Base-by-base conservation (phyloP, 2,113 vertebrate genomes). In the Mastomys natalensis region DNA sequence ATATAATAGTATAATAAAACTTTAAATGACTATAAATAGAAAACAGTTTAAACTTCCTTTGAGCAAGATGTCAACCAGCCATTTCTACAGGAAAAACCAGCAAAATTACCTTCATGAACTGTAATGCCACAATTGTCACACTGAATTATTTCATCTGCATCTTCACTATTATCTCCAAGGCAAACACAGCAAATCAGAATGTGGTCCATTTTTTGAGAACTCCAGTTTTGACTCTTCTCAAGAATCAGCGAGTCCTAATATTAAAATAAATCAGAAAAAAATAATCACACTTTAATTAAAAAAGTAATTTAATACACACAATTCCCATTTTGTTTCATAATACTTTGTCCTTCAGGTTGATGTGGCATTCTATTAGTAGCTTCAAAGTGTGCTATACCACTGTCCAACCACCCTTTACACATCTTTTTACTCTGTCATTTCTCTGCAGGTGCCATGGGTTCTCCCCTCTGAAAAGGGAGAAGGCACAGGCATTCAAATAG, bases 81-180 rank as follows among this genome's bases (percentile, higher is more conserved):
- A 48, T 48, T 48, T 7, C 45, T 48, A 77, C 87, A 77, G 10
- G 2, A 93, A 7, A 97, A 81, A 96, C 68, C 64, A 74, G 43
- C 5, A 97, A 68, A 91, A 97, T 98, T 99, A 99, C 99, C 99
- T 99, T 99, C 99, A 48, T 99, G 99, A 85, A 99, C 99, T 11
- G 99, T 99, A 97, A 99, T 99, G 74, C 99, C 99, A 97, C 99
- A 99, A 98, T 99, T 99, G 99, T 99, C 99, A 98, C 99, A 99
- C 97, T 99, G 99, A 98, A 99, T 99, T 98, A 99, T 99, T 98
- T 99, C 99, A 98, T 99, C 99, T 55, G 99, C 99, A 88, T 99
- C 99, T 98, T 99, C 99, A 19, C 99, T 99, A 98, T 99, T 99
- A 99, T 99, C 99, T 95, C 99, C 99, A 96, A 99, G 98, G 98